A percentile compares a stretch with the other conserved stretches of the same genome.
These are phyloP conservation scores for Drosophila sp. DNA, from an alignment of 1,140 invertebrate genomes.

Conservation along the genomic window DNA sequence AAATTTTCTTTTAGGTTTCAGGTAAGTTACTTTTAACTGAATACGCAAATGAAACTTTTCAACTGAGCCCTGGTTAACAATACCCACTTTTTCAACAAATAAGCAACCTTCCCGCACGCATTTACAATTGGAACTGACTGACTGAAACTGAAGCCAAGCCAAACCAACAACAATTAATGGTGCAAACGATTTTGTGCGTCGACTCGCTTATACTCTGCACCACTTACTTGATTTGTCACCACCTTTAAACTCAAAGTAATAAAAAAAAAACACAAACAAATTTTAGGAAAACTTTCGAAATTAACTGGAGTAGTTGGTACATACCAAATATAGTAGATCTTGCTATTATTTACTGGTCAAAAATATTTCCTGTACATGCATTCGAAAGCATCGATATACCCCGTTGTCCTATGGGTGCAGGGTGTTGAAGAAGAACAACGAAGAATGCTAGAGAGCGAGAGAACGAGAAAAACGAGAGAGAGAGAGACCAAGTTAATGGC, in stretches of 20 bases:
- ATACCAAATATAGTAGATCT: no score
- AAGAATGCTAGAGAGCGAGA: conserved; percentile 22
- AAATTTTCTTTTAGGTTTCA: conserved; percentile 24
- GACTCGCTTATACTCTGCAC: no score
- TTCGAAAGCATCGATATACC: no score
- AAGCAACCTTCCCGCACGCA: conserved; percentile 73
- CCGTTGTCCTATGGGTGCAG: no score
- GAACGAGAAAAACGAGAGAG: conserved; percentile 39
- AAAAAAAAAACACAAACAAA: no score
- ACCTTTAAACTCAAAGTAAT: no score
- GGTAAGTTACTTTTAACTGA: neutral
- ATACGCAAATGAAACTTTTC: neutral
- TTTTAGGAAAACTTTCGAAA: no score
- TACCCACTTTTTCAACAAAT: conserved; percentile 39
- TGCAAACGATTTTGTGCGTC: no score
- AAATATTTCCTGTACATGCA: no score
- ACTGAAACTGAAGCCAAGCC: conserved; percentile 6
- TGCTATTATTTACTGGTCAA: no score
- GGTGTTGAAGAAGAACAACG: conserved; percentile 12
- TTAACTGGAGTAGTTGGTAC: no score
- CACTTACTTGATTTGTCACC: no score
- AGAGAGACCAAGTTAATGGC: conserved; percentile 54
- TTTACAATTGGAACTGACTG: conserved; percentile 35
- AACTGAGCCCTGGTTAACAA: neutral
- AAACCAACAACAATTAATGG: conserved; percentile 35